Evolutionary conservation across 37 sponge, comb jelly and placozoan genomes (phyloP).

Genomic region (Chondrilla cf. caribensis): DNA sequence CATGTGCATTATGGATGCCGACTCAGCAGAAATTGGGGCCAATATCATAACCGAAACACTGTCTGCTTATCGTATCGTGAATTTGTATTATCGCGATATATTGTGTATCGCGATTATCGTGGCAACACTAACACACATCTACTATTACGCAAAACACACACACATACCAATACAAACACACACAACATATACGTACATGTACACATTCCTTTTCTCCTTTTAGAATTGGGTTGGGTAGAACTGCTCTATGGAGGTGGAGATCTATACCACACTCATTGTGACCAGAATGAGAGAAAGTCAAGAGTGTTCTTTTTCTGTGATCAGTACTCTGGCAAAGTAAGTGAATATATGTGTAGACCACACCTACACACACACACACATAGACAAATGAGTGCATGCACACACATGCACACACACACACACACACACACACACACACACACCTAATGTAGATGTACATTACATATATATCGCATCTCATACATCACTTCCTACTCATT

Average conservation of each 20-base stretch:
- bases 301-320: conserved; percentile 7
- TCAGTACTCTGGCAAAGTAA: neutral
- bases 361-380: too few species aligned
- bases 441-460: neutral
- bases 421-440: neutral
- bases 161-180: neutral
- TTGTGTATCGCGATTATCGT: too few species aligned
- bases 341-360: neutral
- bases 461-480: too few species aligned
- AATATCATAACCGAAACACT: too few species aligned
- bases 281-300: neutral
- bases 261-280: neutral
- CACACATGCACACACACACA: conserved; percentile 65
- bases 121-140: too few species aligned
- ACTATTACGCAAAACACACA: too few species aligned
- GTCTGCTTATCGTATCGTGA: too few species aligned
- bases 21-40: too few species aligned
- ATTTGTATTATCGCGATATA: too few species aligned
- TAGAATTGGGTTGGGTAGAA: conserved; percentile 2
- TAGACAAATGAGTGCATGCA: too few species aligned
- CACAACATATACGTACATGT: neutral
- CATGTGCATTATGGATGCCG: too few species aligned
- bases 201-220: too few species aligned
- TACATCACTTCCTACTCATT: neutral
- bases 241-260: neutral